Evolutionary conservation across 1,140 invertebrate genomes (phyloP).

Genomic region (Rhyzopertha dominica): DNA sequence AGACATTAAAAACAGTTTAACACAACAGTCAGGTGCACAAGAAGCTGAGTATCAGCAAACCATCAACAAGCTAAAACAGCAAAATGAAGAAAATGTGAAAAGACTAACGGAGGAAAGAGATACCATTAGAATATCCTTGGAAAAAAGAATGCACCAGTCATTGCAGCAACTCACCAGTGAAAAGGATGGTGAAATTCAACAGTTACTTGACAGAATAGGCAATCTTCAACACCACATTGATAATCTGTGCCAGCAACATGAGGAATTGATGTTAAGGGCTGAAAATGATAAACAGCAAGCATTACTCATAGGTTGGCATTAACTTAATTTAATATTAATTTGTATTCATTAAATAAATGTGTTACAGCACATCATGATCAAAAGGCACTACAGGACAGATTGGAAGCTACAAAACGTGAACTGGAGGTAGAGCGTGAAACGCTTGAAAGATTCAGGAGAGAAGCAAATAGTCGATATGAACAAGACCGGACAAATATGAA

Average conservation of each 20-base stretch:
- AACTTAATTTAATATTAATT: constrained; percentile 3
- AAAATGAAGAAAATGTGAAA: constrained; percentile 64
- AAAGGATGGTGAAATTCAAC: constrained; percentile 69
- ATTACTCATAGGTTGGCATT: constrained; percentile 64
- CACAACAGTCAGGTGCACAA: constrained; percentile 65
- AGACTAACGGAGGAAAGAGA: constrained; percentile 78
- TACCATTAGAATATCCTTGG: constrained; percentile 61
- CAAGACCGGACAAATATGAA: constrained; percentile 66
- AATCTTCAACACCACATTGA: constrained; percentile 70
- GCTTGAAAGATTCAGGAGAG: constrained; percentile 63
- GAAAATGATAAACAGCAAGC: constrained; percentile 87
- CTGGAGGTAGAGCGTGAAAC: constrained; percentile 65
- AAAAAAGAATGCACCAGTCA: constrained; percentile 69
- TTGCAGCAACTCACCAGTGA: constrained; percentile 65
- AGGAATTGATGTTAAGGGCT: constrained; percentile 73
- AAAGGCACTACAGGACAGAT: constrained; percentile 70
- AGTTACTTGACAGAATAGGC: constrained; percentile 65
- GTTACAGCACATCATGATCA: constrained; percentile 74
- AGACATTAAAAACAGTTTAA: constrained; percentile 66
- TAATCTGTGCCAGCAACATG: constrained; percentile 73
- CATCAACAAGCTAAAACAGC: constrained; percentile 64
- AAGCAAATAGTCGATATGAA: constrained; percentile 61
- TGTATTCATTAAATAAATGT: background rate
- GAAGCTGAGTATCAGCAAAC: constrained; percentile 73
- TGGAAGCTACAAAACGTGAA: constrained; percentile 63